Base-by-base conservation (phyloP, 2,113 vertebrate species). In the Condylura cristata region DNA sequence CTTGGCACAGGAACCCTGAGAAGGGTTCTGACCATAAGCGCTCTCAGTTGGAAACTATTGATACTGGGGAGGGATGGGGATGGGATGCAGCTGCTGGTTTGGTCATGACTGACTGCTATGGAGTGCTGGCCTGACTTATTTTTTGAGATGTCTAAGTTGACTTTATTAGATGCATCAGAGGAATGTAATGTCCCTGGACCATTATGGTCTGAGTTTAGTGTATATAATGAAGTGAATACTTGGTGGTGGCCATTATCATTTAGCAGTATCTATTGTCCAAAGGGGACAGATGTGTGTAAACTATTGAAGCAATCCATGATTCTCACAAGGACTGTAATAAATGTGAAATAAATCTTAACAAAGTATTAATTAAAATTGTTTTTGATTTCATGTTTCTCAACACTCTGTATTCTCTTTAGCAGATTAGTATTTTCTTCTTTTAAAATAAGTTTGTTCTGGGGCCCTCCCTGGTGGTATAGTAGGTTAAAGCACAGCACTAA, bases 271-370 rank as follows among this genome's bases (percentile, higher is more conserved):
- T 78, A 0, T 22, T 90, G 30, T 88, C 46, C 56, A 56, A 24
- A 39, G 18, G 11, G 5, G 78, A 48, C 8, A 90, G 65, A 80
- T 66, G 63, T 12, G 26, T 86, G 48, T 90, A 81, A 89, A 83
- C 39, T 65, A 4, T 30, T 65, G 41, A 93, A 37, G 34, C 66
- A 66, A 70, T 83, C 66, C 22, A 26, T 51, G 60, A 58, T 63
- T 96, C 4, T 82, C 22, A 65, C 6, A 14, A 28, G 58, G 87
- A 74, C 63, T 86, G 28, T 32, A 61, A 58, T 70, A 89, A 65
- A 44, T 93, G n/a, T 86, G 24, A 89, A 89, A 34, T 88, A 82
- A 89, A 68, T 78, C 56, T 86, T 53, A 90, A 26, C 39, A 61
- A 75, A 53, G 48, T 37, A 48, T 30, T 86, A 32, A 71, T 48